These are phyloP conservation scores for Micrasema longulum DNA, from an alignment of 1,140 invertebrate genomes.

Conservation along the genomic window DNA sequence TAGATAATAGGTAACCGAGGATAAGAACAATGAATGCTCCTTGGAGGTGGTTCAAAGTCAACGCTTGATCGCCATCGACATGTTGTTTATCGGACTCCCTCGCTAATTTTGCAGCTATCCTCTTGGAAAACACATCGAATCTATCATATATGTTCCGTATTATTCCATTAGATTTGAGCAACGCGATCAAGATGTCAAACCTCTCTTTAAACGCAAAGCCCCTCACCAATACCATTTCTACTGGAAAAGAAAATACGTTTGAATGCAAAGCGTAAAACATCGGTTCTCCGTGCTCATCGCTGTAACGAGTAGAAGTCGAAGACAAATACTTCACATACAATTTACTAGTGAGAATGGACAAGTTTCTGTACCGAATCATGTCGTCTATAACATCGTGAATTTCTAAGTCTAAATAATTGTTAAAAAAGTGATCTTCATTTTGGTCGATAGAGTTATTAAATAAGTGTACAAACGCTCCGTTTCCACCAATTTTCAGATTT, in stretches of 20 bases:
- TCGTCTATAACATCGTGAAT: constrained; percentile 50
- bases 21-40: constrained; percentile 46
- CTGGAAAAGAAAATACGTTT: constrained; percentile 52
- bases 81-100: constrained; percentile 33
- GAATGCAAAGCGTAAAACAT: constrained; percentile 40
- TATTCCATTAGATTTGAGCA: constrained; percentile 45
- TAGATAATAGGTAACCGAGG: constrained; percentile 27
- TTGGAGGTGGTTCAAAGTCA: constrained; percentile 47
- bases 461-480: constrained; percentile 44
- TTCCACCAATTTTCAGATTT: constrained; percentile 48
- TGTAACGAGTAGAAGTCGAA: constrained; percentile 43
- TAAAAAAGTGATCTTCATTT: constrained; percentile 42
- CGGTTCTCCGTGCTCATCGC: constrained; percentile 45
- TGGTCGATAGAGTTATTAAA: constrained; percentile 51
- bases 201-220: constrained; percentile 47
- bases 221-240: constrained; percentile 50
- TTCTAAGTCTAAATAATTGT: constrained; percentile 46
- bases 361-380: constrained; percentile 45
- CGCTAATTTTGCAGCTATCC: constrained; percentile 36
- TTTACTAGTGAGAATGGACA: constrained; percentile 48
- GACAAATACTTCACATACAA: constrained; percentile 47
- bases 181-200: constrained; percentile 41
- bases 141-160: constrained; percentile 30
- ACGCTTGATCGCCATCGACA: background rate
- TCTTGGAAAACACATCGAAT: constrained; percentile 32